Conservation (phyloP, 2,888 invertebrate genomes). For the Cartodere bifasciata region DNA sequence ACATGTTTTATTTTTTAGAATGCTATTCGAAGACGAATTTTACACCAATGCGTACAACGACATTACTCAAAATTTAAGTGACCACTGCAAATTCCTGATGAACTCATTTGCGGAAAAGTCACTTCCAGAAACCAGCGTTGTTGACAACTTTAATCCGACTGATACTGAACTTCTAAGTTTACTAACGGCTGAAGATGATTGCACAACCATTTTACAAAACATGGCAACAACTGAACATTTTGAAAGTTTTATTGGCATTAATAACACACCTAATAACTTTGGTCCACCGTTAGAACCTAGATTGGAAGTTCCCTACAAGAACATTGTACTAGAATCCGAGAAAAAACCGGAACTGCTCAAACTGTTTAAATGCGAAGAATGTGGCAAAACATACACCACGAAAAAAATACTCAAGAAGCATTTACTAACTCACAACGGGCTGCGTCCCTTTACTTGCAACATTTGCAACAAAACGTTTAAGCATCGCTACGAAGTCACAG, state of each 20-base stretch:
- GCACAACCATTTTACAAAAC: slow-evolving; percentile 29
- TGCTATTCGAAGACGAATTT: slow-evolving; percentile 19
- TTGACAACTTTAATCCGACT: slow-evolving; percentile 28
- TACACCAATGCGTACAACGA: too few relatives aligned
- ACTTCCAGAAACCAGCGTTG: slow-evolving; percentile 23
- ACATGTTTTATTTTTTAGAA: slow-evolving; percentile 23
- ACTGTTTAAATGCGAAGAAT: slow-evolving; percentile 26
- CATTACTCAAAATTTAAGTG: too few relatives aligned
- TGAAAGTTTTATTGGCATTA: slow-evolving; percentile 27
- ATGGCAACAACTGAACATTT: slow-evolving; percentile 31
- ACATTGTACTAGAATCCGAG: not conserved
- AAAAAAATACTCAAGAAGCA: slow-evolving; percentile 30
- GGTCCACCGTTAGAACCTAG: slow-evolving; percentile 13
- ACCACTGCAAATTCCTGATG: slow-evolving; percentile 24
- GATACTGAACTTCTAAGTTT: slow-evolving; percentile 30
- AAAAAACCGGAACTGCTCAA: slow-evolving; percentile 1
- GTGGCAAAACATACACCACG: slow-evolving; percentile 24
- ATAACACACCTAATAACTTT: slow-evolving; percentile 21
- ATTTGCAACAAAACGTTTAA: slow-evolving; percentile 29
- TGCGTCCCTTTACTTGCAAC: slow-evolving; percentile 26
- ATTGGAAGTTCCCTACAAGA: slow-evolving; percentile 3
- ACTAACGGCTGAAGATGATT: slow-evolving; percentile 29
- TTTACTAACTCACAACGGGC: slow-evolving; percentile 26
- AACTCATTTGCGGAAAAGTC: too few relatives aligned
- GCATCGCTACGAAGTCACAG: slow-evolving; percentile 27